phyloP scores from a whole-genome alignment of 1,140 invertebrate species.

The Anthonomus grandis region DNA sequence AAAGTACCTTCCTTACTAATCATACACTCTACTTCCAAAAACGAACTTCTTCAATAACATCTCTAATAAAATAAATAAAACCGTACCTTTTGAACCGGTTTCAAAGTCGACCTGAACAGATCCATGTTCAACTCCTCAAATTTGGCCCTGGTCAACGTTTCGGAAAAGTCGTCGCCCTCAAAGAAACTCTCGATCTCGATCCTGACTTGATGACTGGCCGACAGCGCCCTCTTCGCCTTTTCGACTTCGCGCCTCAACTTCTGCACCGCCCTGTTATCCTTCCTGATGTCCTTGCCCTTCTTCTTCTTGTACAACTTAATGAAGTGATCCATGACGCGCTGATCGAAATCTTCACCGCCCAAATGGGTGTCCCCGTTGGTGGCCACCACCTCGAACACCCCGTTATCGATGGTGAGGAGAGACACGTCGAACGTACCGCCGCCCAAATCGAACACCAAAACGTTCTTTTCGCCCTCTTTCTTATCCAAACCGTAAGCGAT shows the following conservation, averaged over 20 bases:
- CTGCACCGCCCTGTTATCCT: constrained; percentile 93
- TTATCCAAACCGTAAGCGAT: constrained; percentile 99
- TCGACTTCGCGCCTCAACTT: constrained; percentile 96
- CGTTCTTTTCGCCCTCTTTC: constrained; percentile 98
- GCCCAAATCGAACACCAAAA: constrained; percentile 98
- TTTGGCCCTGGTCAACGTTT: constrained; percentile 96
- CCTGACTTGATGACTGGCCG: constrained; percentile 91
- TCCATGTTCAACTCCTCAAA: constrained; percentile 99
- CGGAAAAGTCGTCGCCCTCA: constrained; percentile 99
- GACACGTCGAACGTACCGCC: constrained; percentile 99
- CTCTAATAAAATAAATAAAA: too few relatives aligned
- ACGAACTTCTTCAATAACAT: background rate
- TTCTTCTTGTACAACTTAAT: constrained; percentile 99
- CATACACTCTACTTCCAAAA: background rate
- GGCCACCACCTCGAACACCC: constrained; percentile 84
- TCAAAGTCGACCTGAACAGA: constrained; percentile 96
- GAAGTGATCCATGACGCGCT: constrained; percentile 97
- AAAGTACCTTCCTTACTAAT: background rate
- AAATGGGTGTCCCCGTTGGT: constrained; percentile 99
- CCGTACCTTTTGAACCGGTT: constrained; percentile 94
- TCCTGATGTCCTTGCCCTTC: constrained; percentile 96
- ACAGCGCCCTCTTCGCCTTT: constrained; percentile 95
- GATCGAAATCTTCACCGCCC: constrained; percentile 98
- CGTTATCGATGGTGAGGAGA: constrained; percentile 97
- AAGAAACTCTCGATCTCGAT: constrained; percentile 99